phyloP scores from a whole-genome alignment of 30 jellyfish, hydroid and myxozoan genomes.

The Aurelia aurita region DNA sequence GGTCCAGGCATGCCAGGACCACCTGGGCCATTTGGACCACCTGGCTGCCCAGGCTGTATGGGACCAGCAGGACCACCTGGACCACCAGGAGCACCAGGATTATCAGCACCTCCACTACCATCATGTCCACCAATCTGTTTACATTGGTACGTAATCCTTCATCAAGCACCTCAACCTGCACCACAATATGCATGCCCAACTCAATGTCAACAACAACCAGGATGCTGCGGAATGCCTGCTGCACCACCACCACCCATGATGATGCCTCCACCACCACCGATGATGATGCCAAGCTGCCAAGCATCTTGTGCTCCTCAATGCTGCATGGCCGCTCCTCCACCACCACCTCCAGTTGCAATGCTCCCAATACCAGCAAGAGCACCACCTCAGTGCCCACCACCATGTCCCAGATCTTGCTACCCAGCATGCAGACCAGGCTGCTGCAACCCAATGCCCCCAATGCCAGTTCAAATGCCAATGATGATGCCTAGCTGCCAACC shows the following conservation, averaged over 20 bases:
- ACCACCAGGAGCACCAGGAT: constrained; percentile 88
- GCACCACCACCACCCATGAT: constrained; percentile 82
- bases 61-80: constrained; percentile 85
- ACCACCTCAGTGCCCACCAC: constrained; percentile 91
- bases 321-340: constrained; percentile 84
- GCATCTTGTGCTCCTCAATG: constrained; percentile 96
- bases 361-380: constrained; percentile 85
- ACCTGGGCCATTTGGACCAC: constrained; percentile 78
- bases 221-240: constrained; percentile 90
- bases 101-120: constrained; percentile 93
- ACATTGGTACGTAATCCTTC: constrained; percentile 78
- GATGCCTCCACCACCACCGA: constrained; percentile 89
- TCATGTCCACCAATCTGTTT: constrained; percentile 89
- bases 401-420: constrained; percentile 81
- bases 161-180: constrained; percentile 75
- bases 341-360: constrained; percentile 78
- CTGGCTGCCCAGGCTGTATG: constrained; percentile 77
- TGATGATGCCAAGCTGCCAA: constrained; percentile 88
- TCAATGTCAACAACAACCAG: constrained; percentile 84
- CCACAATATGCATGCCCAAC: constrained; percentile 86
- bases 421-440: constrained; percentile 87
- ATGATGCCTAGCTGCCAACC: constrained; percentile 87
- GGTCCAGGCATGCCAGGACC: constrained; percentile 78
- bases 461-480: constrained; percentile 74
- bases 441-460: constrained; percentile 84